phyloP scores from a whole-genome alignment of 2,888 invertebrate species.

The Parasteatoda lunata region DNA sequence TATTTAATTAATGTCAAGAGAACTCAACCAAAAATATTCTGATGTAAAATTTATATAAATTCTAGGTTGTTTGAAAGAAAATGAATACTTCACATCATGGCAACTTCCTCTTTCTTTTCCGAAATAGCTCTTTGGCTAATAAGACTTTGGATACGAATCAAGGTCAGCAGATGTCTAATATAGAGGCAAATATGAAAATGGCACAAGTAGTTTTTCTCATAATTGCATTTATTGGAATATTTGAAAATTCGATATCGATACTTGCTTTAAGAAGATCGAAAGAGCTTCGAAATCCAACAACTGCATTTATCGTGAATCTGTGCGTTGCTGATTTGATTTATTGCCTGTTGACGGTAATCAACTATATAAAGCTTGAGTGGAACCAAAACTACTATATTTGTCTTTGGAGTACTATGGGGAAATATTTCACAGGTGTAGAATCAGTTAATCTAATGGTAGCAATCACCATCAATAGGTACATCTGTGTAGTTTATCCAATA shows the following conservation, averaged over 20 bases:
- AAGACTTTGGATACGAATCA: too few species aligned
- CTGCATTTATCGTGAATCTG: constrained; percentile 89
- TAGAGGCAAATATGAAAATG: constrained; percentile 71
- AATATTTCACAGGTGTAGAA: constrained; percentile 92
- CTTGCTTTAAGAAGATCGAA: constrained; percentile 85
- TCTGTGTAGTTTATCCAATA: constrained; percentile 57
- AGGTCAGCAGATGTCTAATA: too few species aligned
- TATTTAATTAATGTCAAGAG: too few species aligned
- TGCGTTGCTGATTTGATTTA: constrained; percentile 90
- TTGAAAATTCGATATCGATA: constrained; percentile 88
- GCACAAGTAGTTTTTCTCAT: constrained; percentile 86
- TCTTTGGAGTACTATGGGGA: constrained; percentile 88
- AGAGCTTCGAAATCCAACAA: constrained; percentile 87
- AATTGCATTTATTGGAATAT: constrained; percentile 85
- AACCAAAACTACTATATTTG: constrained; percentile 85
- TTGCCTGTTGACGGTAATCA: constrained; percentile 78
- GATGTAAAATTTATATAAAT: too few species aligned
- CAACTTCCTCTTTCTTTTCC: too few species aligned
- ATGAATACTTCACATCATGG: too few species aligned
- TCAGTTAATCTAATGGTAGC: constrained; percentile 91
- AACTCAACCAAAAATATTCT: too few species aligned
- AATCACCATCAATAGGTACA: constrained; percentile 89
- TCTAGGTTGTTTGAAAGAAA: too few species aligned
- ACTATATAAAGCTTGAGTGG: constrained; percentile 87
- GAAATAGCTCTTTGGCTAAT: too few species aligned